A percentile compares a stretch with the other conserved stretches of the same genome.
These are phyloP conservation scores for Carollia perspicillata DNA, from an alignment of 2,113 vertebrate species.

Conservation along the genomic window DNA sequence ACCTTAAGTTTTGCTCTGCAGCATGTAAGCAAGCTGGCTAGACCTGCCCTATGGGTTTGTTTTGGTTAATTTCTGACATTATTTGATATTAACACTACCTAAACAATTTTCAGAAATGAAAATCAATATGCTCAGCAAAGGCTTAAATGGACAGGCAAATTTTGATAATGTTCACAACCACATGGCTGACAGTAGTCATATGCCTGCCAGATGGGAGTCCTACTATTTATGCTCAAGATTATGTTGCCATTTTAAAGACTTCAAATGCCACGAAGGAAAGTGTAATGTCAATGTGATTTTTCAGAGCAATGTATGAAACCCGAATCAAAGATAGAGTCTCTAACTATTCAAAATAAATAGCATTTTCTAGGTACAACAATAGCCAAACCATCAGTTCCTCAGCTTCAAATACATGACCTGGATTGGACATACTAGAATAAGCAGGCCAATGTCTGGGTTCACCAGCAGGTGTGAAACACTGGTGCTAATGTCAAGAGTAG, in stretches of 20 bases:
- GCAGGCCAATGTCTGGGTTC: background rate
- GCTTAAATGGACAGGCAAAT: background rate
- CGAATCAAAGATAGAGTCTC: constrained; percentile 11
- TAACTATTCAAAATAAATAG: background rate
- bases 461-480: background rate
- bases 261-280: background rate
- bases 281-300: background rate
- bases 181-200: background rate
- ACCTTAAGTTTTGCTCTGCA: background rate
- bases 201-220: background rate
- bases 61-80: constrained; percentile 11
- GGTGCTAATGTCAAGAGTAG: background rate
- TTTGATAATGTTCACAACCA: background rate
- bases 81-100: background rate
- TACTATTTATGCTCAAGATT: background rate
- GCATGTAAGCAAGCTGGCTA: background rate
- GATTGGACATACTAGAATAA: background rate
- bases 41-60: background rate
- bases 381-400: background rate
- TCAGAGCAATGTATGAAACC: background rate
- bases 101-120: constrained; percentile 10
- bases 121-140: constrained; percentile 8
- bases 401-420: rapidly evolving
- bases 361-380: background rate
- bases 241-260: background rate